These are phyloP conservation scores for Varecia variegata DNA, from an alignment of 2,797 vertebrate genomes.

Conservation along the genomic window DNA sequence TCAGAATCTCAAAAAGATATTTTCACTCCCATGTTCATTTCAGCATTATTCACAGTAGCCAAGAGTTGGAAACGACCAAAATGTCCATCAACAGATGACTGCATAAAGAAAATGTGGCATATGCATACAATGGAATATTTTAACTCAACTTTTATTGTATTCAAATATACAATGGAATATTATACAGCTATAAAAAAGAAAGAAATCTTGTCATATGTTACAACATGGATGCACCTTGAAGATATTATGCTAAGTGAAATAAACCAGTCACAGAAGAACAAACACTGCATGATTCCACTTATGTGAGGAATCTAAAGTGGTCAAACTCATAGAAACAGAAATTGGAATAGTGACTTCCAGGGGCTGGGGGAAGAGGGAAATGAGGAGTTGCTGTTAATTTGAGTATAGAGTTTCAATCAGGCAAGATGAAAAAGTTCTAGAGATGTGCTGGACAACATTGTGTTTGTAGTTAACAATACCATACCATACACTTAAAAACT, in stretches of 20 bases:
- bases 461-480: neutral
- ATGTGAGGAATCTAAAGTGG: neutral
- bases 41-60: neutral
- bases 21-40: neutral
- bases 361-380: neutral
- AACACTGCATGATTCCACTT: neutral
- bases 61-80: neutral
- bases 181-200: neutral
- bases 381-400: neutral
- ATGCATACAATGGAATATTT: too few relatives aligned
- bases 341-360: neutral
- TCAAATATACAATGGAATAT: neutral
- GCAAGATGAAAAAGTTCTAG: neutral
- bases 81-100: neutral
- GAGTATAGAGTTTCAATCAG: neutral
- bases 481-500: neutral
- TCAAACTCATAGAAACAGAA: neutral
- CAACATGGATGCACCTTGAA: neutral
- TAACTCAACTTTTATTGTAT: too few relatives aligned
- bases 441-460: neutral
- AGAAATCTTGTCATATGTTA: neutral
- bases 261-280: neutral
- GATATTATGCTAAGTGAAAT: neutral
- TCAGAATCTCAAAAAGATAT: neutral
- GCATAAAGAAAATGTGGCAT: neutral